Conservation (phyloP, 2,888 invertebrate species). For the Drosophila cracens region DNA sequence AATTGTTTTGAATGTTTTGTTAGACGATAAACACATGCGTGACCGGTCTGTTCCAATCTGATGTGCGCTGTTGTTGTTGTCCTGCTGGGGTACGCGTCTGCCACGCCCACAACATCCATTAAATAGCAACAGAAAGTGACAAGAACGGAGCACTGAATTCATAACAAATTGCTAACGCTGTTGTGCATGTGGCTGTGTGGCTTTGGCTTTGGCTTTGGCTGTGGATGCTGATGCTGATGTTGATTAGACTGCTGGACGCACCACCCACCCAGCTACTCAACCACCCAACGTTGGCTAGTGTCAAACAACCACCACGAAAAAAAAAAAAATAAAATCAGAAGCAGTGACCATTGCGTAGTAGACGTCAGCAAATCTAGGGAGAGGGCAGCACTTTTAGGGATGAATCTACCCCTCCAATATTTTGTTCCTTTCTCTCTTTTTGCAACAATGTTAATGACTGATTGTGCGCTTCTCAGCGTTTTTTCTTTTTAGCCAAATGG, state of each 20-base stretch:
- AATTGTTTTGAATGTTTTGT: not conserved
- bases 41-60: conserved; percentile 27
- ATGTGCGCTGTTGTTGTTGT: conserved; percentile 28
- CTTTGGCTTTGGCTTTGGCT: conserved; percentile 19
- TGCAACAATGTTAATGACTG: conserved; percentile 72
- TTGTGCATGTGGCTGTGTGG: conserved; percentile 22
- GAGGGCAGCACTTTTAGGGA: not conserved
- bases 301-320: conserved; percentile 40
- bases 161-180: conserved; percentile 71
- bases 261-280: conserved; percentile 3
- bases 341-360: conserved; percentile 39
- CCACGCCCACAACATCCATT: conserved; percentile 69
- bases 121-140: conserved; percentile 56
- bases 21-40: conserved; percentile 36
- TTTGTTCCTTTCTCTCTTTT: conserved; percentile 8
- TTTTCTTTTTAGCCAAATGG: conserved; percentile 52
- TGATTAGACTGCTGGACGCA: conserved; percentile 60
- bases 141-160: conserved; percentile 49
- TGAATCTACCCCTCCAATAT: conserved; percentile 6
- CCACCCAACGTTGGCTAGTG: not conserved
- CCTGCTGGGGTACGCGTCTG: conserved; percentile 14
- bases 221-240: conserved; percentile 28
- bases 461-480: conserved; percentile 73
- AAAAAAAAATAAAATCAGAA: conserved; percentile 2
- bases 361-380: conserved; percentile 5